phyloP scores from a whole-genome alignment of 2,113 vertebrate species.

The Apeltes quadracus region DNA sequence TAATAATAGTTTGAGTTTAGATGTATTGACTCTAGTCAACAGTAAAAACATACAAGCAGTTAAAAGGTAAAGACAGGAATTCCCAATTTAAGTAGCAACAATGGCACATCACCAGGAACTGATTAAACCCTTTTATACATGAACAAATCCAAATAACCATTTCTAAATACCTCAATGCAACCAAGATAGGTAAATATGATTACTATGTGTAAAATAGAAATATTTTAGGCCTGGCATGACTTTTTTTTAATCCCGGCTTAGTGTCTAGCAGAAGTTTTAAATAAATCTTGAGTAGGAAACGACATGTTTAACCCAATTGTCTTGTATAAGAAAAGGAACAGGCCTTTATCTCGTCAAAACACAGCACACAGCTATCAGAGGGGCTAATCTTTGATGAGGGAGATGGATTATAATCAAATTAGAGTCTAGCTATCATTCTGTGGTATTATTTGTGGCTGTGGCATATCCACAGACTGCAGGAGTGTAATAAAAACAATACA shows the following conservation, averaged over 20 bases:
- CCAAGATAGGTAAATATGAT: background rate
- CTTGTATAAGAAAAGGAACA: slow-evolving; percentile 49
- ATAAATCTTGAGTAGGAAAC: slow-evolving; percentile 35
- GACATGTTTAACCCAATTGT: slow-evolving; percentile 60
- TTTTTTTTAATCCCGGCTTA: slow-evolving; percentile 22
- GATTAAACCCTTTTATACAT: background rate
- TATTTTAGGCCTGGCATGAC: background rate
- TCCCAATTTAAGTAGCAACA: background rate
- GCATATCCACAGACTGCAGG: slow-evolving; percentile 38
- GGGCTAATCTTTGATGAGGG: slow-evolving; percentile 69
- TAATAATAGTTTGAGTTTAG: no score
- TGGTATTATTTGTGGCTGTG: slow-evolving; percentile 66
- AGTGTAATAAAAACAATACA: slow-evolving; percentile 26
- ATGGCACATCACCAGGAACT: background rate
- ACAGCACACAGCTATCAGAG: slow-evolving; percentile 71
- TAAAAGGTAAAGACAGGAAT: background rate
- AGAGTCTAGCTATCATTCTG: slow-evolving; percentile 64
- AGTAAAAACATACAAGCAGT: background rate
- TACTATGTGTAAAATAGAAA: background rate
- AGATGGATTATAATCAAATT: slow-evolving; percentile 77
- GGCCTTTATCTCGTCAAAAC: slow-evolving; percentile 75
- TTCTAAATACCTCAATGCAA: background rate
- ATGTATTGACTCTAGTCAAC: background rate
- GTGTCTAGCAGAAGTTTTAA: slow-evolving; percentile 27
- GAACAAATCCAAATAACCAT: background rate